A percentile compares a stretch with the other conserved stretches of the same genome.
phyloP scores from a whole-genome alignment of 2,113 vertebrate species.

The Nestor notabilis region DNA sequence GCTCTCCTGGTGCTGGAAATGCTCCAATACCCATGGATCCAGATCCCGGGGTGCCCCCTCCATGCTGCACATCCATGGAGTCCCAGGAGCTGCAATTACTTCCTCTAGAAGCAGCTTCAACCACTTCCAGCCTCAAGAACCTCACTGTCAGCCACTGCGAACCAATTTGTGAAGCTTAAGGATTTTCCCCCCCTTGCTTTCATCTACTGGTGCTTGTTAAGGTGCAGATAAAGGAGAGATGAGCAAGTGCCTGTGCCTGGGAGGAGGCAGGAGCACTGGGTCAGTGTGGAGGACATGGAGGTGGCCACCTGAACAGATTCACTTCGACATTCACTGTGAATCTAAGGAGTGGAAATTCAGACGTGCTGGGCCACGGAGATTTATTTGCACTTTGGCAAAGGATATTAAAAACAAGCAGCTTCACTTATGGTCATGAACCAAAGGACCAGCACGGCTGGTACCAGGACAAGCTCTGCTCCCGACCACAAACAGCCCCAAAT shows the following conservation, averaged over 20 bases:
- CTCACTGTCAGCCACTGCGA: neutral
- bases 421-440: neutral
- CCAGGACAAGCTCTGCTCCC: fast-evolving
- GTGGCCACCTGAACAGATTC: neutral
- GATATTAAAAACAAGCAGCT: neutral
- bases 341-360: neutral
- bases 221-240: neutral
- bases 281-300: neutral
- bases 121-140: neutral
- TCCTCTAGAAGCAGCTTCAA: neutral
- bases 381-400: neutral
- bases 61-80: fast-evolving
- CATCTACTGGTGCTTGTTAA: neutral
- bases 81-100: neutral
- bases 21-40: neutral
- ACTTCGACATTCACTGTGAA: neutral
- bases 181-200: neutral
- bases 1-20: neutral
- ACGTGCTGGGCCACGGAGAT: neutral
- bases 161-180: neutral
- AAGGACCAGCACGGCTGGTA: neutral
- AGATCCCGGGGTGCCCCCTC: fast-evolving
- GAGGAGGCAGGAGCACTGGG: neutral
- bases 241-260: fast-evolving
- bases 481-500: fast-evolving